Conservation (phyloP, 2,797 vertebrate species). For the Babyrousa celebensis region DNA sequence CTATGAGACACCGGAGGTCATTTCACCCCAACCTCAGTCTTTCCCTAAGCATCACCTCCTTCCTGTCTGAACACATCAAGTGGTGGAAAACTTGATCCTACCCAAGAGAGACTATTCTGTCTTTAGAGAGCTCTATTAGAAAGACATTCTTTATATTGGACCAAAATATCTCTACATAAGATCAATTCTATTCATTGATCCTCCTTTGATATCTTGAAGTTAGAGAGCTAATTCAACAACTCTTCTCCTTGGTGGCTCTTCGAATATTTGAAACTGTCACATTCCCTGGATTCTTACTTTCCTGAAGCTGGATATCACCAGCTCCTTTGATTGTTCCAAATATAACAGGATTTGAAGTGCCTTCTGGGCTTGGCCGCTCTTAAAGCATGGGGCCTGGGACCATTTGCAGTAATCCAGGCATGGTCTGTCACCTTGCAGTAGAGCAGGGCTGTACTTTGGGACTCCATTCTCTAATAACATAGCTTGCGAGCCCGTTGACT, state of each 20-base stretch:
- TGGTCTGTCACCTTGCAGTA: background rate
- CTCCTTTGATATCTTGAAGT: background rate
- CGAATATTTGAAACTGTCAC: background rate
- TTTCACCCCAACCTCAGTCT: background rate
- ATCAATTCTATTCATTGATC: slow-evolving; percentile 31
- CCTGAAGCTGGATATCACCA: background rate
- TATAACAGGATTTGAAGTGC: background rate
- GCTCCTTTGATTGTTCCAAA: slow-evolving; percentile 39
- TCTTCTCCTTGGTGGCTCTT: background rate
- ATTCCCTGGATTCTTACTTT: slow-evolving; percentile 35
- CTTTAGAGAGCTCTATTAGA: background rate
- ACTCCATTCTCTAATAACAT: background rate
- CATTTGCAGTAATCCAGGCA: background rate
- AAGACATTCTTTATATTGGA: background rate
- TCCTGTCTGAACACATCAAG: background rate
- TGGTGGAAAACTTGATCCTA: background rate
- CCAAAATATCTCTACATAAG: slow-evolving; percentile 12
- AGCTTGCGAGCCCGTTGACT: background rate
- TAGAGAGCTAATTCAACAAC: background rate
- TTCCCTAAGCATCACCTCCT: background rate
- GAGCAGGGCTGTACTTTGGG: background rate
- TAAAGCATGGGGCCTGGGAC: background rate
- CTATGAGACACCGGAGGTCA: background rate
- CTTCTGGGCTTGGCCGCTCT: background rate
- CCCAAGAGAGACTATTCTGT: slow-evolving; percentile 5